phyloP scores from a whole-genome alignment of 2,888 invertebrate genomes.

The Mythimna pallens region DNA sequence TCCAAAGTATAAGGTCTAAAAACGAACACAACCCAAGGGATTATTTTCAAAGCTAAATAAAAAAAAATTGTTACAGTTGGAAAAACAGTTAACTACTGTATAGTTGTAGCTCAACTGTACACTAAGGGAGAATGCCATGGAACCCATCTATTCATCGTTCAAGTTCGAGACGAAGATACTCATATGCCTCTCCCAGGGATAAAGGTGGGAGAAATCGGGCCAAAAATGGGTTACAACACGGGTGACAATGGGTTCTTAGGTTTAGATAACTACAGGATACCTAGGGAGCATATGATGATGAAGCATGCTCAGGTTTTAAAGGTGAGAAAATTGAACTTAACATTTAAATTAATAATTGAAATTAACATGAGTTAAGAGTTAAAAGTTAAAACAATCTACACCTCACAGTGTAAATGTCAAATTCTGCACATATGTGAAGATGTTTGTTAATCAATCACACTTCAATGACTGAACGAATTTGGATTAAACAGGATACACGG shows the following conservation, averaged over 20 bases:
- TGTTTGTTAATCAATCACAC: no score
- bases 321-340: constrained; percentile 69
- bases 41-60: no score
- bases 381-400: no score
- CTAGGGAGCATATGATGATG: constrained; percentile 97
- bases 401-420: no score
- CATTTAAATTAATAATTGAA: no score
- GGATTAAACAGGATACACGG: no score
- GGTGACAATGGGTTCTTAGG: constrained; percentile 98
- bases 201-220: constrained; percentile 97
- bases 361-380: no score
- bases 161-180: constrained; percentile 95
- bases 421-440: no score
- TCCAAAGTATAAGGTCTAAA: no score
- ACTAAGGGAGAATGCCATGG: constrained; percentile 95
- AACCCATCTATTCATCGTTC: constrained; percentile 97
- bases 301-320: constrained; percentile 95
- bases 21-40: no score
- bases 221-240: constrained; percentile 96
- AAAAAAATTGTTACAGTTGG: constrained; percentile 92
- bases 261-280: constrained; percentile 95
- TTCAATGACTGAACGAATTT: no score
- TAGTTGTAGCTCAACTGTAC: constrained; percentile 97
- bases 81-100: constrained; percentile 96
- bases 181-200: constrained; percentile 96